Evolutionary conservation across 2,888 invertebrate species (phyloP), one percentile per base, ranked within the genome.

Genomic region (Thera obeliscata): DNA sequence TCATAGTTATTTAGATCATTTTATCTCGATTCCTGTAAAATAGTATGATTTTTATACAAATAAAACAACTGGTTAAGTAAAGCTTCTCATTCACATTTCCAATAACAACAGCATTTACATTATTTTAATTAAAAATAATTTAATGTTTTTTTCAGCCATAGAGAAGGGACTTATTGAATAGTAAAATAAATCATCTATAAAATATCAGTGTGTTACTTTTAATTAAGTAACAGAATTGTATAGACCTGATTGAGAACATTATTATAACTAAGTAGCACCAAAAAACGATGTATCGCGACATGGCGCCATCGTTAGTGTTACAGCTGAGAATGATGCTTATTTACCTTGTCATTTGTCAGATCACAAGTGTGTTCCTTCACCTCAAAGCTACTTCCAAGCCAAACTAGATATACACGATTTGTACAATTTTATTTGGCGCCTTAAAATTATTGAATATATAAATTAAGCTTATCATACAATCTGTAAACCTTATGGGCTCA

Each of bases 381-480:
- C 11, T 41, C 22, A 41, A 38, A 6, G 36, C 2, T 61, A 48
- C 41, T 63, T 12, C 11, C 9, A 35, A 56, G 41, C 62, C 41
- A 41, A 33, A 49, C 52, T 12, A 50, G 9, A 49, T 33, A 56
- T 33, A 63, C 36, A 59, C 46, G 35, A 58, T 66, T 67, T 62
- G 62, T 62, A 67, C 62, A 55, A 54, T 54, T 48, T 54, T 50
- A 58, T 55, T 62, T 62, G 62, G 55, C 66, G 66, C 66, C 58
- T 66, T 56, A 50, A 1, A 52, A 11, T 50, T 48, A 56, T 11
- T 9, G 1, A 3, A 9, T 33, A 52, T 33, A 3, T 33, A 56
- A 62, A n/a, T 61, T 48, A 50, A 57, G 50, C 38, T 52, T 64
- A 55, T n/a, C 12, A 46, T 9, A 46, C 43, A 35, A 55, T 48